Evolutionary conservation across 2,113 vertebrate species (phyloP), one percentile per base, ranked within the genome.

Genomic region (Crotophaga sulcirostris): DNA sequence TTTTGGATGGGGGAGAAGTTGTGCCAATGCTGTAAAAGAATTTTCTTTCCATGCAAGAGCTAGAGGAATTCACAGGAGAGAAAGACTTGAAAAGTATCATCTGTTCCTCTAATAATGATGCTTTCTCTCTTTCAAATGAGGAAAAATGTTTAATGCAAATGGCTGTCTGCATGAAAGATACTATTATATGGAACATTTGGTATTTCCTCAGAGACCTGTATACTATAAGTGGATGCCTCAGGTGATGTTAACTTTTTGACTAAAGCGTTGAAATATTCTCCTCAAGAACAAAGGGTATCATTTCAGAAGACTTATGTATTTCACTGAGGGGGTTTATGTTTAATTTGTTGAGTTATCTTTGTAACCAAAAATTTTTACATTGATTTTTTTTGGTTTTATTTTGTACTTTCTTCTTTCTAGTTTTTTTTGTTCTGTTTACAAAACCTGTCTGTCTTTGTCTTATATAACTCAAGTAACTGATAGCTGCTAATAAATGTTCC

Each of bases 101-200:
- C 70, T 42, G 5, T 79, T 96, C 58, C 63, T 82, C 59, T 90
- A 89, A 91, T 69, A 89, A 94, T 87, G 60, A 78, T 77, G 67
- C 60, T 89, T 93, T 87, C 58, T 81, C 54, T 82, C 66, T 90
- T 96, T 90, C 63, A 94, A 93, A 93, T 76, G 36, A 90, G 66
- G 28, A 59, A 69, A 88, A 91, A 73, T 36, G 29, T 84, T 91
- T 84, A 94, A 95, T 91, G 70, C 73, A 95, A 94, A 89, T 87
- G 55, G 5, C 23, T 91, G 31, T 82, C 72, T 94, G 38, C 29
- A 67, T 60, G 68, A 79, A 95, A 88, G 40, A 28, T 75, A 70
- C 44, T 86, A 19, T 82, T 90, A 75, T 36, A 73, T 2, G 5
- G 31, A 59, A 77, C 80, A 45, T 44, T 84, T 87, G 34, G 38